Evolutionary conservation across 2,888 invertebrate genomes (phyloP).

Genomic region (Deladenus siricidicola): DNA sequence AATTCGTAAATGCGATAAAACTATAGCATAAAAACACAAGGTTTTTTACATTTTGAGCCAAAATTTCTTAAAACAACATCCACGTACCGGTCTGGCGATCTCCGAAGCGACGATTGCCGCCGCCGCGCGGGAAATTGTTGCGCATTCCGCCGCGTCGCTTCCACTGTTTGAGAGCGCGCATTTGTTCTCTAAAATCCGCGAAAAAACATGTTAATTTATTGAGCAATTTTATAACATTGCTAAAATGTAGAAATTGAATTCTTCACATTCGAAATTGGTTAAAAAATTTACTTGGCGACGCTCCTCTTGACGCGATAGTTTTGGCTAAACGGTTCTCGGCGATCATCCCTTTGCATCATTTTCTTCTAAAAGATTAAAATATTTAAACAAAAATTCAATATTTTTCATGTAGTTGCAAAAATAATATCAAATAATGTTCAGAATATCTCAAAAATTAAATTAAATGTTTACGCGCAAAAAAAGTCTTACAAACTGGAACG

Average conservation of each 20-base stretch:
- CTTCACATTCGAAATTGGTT: no score
- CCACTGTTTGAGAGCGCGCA: slow-evolving; percentile 74
- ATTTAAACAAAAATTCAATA: background rate
- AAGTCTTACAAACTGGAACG: slow-evolving; percentile 16
- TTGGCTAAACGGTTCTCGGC: slow-evolving; percentile 51
- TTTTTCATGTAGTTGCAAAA: no score
- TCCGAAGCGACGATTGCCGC: slow-evolving; percentile 35
- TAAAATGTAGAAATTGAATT: no score
- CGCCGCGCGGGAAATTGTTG: slow-evolving; percentile 27
- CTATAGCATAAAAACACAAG: no score
- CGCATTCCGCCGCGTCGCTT: slow-evolving; percentile 59
- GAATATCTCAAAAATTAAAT: background rate
- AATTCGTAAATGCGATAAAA: no score
- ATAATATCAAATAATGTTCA: no score
- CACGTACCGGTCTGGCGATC: slow-evolving; percentile 38
- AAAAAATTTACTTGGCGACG: slow-evolving; percentile 39
- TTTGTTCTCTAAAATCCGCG: slow-evolving; percentile 54
- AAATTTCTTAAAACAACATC: no score
- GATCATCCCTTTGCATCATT: slow-evolving; percentile 47
- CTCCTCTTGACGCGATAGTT: slow-evolving; percentile 47
- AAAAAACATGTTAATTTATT: background rate
- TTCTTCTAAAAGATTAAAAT: slow-evolving; percentile 35
- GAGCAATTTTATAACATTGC: no score
- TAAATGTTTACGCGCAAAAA: slow-evolving; percentile 5
- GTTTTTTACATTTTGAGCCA: no score